A percentile compares a stretch with the other conserved stretches of the same genome.
phyloP scores from a whole-genome alignment of 2,888 invertebrate genomes.

The Exephanes ischioxanthus region DNA sequence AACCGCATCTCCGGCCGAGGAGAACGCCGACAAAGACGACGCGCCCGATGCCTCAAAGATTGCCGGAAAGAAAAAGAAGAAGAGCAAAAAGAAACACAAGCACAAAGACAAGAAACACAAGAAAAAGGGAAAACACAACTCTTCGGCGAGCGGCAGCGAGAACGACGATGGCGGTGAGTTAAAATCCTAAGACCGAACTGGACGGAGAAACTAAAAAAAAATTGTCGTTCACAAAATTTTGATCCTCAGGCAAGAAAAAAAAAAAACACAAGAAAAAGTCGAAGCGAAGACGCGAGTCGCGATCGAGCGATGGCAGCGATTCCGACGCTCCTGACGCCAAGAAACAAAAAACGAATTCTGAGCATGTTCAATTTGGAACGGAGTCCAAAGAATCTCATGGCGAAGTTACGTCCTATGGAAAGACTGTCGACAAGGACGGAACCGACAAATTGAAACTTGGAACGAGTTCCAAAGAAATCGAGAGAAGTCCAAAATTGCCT shows the following conservation, averaged over 20 bases:
- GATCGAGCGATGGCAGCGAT: constrained; percentile 74
- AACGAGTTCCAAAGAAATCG: constrained; percentile 29
- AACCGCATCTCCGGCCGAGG: constrained; percentile 71
- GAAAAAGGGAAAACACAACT: constrained; percentile 85
- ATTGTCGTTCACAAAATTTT: background rate
- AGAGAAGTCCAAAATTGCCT: constrained; percentile 75
- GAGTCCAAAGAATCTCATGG: constrained; percentile 38
- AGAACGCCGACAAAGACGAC: constrained; percentile 71
- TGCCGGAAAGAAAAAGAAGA: constrained; percentile 77
- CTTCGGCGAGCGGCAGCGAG: constrained; percentile 80
- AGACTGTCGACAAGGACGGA: constrained; percentile 74
- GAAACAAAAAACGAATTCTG: constrained; percentile 62
- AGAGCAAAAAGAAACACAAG: constrained; percentile 83
- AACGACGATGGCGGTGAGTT: constrained; percentile 77
- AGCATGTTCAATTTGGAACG: constrained; percentile 44
- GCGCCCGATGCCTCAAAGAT: constrained; percentile 73
- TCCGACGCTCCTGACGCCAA: constrained; percentile 73
- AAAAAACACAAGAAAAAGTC: constrained; percentile 82
- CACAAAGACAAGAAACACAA: constrained; percentile 87
- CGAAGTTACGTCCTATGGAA: constrained; percentile 30
- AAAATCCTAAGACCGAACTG: background rate
- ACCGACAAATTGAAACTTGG: constrained; percentile 24
- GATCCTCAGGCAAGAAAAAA: constrained; percentile 76
- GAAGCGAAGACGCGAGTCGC: constrained; percentile 80
- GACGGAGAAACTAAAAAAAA: background rate